Evolutionary conservation across 2,888 invertebrate genomes (phyloP).

Genomic region (Chorisops tibialis): DNA sequence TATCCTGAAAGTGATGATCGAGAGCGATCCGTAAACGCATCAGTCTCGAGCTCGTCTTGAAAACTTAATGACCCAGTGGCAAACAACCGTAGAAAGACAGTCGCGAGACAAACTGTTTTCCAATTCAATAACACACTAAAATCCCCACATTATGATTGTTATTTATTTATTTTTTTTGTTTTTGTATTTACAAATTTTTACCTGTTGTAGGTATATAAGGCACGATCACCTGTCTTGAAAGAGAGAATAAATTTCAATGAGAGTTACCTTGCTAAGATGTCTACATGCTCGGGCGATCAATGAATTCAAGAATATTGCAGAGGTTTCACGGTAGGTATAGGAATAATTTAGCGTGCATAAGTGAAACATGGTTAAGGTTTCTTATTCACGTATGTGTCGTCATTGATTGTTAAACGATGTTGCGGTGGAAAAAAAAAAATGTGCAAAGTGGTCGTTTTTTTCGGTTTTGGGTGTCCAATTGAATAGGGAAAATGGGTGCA

Average conservation of each 20-base stretch:
- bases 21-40: not conserved
- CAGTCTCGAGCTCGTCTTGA: constrained; percentile 15
- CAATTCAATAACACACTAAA: constrained; percentile 19
- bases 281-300: too few relatives aligned
- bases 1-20: constrained; percentile 12
- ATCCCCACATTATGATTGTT: constrained; percentile 4
- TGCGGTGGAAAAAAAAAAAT: too few relatives aligned
- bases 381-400: too few relatives aligned
- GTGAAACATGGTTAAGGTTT: too few relatives aligned
- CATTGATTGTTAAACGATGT: too few relatives aligned
- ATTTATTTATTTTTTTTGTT: too few relatives aligned
- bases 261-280: not conserved
- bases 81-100: constrained; percentile 18
- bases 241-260: not conserved
- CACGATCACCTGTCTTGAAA: constrained; percentile 10
- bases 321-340: too few relatives aligned
- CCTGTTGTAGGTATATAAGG: not conserved
- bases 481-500: too few relatives aligned
- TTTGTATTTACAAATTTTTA: not conserved
- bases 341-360: too few relatives aligned
- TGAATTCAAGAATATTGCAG: too few relatives aligned
- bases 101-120: constrained; percentile 17
- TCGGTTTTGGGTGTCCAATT: too few relatives aligned
- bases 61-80: constrained; percentile 23
- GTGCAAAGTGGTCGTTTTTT: too few relatives aligned